Percentiles rank a stretch among this genome's conserved stretches.
Conservation (phyloP, 2,888 invertebrate genomes). For the Eulithis testata region DNA sequence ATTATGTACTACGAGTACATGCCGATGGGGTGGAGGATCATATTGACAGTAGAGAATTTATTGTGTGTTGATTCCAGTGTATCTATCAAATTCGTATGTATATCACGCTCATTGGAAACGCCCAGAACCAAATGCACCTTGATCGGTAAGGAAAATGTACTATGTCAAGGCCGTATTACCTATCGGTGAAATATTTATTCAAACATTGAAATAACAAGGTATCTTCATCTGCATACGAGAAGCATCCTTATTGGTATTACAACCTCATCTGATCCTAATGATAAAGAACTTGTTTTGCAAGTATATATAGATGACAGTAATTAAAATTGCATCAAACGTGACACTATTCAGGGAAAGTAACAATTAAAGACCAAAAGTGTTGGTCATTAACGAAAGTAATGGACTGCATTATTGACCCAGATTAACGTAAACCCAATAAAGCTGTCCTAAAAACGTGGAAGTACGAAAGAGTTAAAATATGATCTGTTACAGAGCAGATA, state of each 20-base stretch:
- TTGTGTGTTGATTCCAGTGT: conserved; percentile 55
- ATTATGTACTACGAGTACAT: conserved; percentile 45
- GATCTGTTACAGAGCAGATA: conserved; percentile 38
- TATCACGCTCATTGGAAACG: conserved; percentile 45
- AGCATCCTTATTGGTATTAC: conserved; percentile 21
- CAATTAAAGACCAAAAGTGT: conserved; percentile 3
- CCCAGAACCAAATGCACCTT: conserved; percentile 46
- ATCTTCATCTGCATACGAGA: conserved; percentile 10
- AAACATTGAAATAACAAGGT: conserved; percentile 20
- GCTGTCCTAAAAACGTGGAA: conserved; percentile 15
- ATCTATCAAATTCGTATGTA: conserved; percentile 48
- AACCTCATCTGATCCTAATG: conserved; percentile 27
- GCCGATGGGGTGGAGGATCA: conserved; percentile 47
- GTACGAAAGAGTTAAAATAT: conserved; percentile 29
- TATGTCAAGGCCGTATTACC: conserved; percentile 56
- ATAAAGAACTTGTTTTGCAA: conserved; percentile 1
- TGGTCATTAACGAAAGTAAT: conserved; percentile 16
- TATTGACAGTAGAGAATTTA: conserved; percentile 47
- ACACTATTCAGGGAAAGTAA: conserved; percentile 2
- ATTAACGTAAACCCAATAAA: conserved; percentile 25
- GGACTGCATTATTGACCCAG: conserved; percentile 28
- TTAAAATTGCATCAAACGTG: conserved; percentile 6
- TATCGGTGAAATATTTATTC: conserved; percentile 10
- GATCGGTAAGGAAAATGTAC: conserved; percentile 50
- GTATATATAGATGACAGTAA: background rate